Percentiles rank a stretch among this genome's conserved stretches.
phyloP scores from a whole-genome alignment of 2,888 invertebrate genomes.

The Lymantria monacha region DNA sequence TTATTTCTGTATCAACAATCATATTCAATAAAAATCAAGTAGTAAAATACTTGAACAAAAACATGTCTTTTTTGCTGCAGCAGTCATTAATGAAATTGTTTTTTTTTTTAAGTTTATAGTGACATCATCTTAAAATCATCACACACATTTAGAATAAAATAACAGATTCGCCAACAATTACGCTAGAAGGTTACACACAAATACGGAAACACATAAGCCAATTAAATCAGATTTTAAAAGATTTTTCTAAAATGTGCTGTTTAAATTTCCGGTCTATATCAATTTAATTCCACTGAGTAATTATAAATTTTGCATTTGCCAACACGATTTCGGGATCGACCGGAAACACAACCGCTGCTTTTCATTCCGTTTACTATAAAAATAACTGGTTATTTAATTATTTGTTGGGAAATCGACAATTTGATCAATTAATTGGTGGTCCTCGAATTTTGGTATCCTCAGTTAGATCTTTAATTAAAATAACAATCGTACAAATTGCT shows the following conservation, averaged over 20 bases:
- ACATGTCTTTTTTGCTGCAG: neutral
- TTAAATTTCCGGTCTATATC: slow-evolving; percentile 26
- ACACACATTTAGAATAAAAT: neutral
- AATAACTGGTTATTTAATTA: slow-evolving; percentile 1
- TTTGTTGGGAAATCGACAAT: slow-evolving; percentile 5
- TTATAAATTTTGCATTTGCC: slow-evolving; percentile 21
- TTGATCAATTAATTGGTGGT: slow-evolving; percentile 7
- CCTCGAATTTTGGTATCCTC: slow-evolving; percentile 1
- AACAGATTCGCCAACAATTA: slow-evolving; percentile 19
- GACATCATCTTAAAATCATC: neutral
- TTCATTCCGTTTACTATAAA: slow-evolving; percentile 4
- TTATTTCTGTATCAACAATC: too few species aligned
- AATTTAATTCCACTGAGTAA: slow-evolving; percentile 22
- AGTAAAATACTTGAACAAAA: too few species aligned
- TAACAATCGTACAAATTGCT: neutral
- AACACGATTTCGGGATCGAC: slow-evolving; percentile 16
- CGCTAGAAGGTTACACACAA: slow-evolving; percentile 18
- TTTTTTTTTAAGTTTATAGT: neutral
- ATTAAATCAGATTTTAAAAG: slow-evolving; percentile 22
- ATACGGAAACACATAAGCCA: slow-evolving; percentile 19
- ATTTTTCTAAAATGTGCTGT: slow-evolving; percentile 17
- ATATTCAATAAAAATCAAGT: too few species aligned
- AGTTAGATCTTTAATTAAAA: neutral
- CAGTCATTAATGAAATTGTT: neutral
- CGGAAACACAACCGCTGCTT: slow-evolving; percentile 2